Evolutionary conservation across 2,888 invertebrate species (phyloP), one percentile per base, ranked within the genome.

Genomic region (Trachelus iudaicus): DNA sequence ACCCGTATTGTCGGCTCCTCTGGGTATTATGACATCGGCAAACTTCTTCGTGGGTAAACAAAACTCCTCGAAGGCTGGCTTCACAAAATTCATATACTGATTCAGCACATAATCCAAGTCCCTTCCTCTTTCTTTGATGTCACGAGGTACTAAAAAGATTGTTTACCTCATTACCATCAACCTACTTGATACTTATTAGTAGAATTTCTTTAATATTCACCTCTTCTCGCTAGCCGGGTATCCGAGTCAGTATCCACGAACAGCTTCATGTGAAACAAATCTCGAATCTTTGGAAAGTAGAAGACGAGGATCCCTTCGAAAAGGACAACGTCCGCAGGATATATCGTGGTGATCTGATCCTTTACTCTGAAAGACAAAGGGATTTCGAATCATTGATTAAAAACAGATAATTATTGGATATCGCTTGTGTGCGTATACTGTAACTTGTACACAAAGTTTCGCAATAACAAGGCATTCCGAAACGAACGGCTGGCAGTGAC

Each of bases 61-160:
- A 93, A 99, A 99, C 92, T 99, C 99, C 91, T 99, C 99, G 92
- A 99, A 99, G 3, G 99, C 99, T n/a, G 99, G 99, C 92, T 99
- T 99, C 3, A 99, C 99, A 91, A 96, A 98, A 88, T 96, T 97
- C 95, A 98, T 98, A 92, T 99, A 99, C 91, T 99, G 99, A 89
- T 96, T 96, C 40, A 99, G 94, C 13, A 99, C 98, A 86, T 97
- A 96, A 88, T 99, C 98, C 89, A 99, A 92, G 91, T 98, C 97
- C 69, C 99, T 93, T 1, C 98, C 98, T 82, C 98, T 94, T 92
- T 99, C 98, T 90, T 97, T 97, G 76, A 98, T 98, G 91, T 99
- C 99, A 80, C 99, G 94, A 69, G 98, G 96, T 75, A 99, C 99
- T 98, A 92, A 9, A 9, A 93, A 92, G 78, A 69, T 56, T 56